Percentiles rank a stretch among this genome's conserved stretches.
Conservation (phyloP, 2,797 vertebrate species). For the Trematomus bernacchii region DNA sequence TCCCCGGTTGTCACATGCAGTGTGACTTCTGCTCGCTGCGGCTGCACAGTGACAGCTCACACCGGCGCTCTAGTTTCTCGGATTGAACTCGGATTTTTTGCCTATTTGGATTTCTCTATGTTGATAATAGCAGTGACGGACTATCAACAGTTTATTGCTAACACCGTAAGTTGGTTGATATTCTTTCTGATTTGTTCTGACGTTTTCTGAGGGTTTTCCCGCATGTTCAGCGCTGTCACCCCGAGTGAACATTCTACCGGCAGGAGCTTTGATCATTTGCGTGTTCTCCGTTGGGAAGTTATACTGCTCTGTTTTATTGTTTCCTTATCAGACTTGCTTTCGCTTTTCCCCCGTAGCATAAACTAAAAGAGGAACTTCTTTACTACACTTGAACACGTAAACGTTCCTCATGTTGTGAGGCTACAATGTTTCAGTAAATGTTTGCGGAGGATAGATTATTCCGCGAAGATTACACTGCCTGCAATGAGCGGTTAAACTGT, state of each 20-base stretch:
- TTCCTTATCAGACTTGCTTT: conserved; percentile 8
- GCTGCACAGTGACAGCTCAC: conserved; percentile 51
- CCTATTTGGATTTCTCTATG: conserved; percentile 40
- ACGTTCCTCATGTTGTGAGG: conserved; percentile 6
- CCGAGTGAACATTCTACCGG: background rate
- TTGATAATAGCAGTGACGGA: conserved; percentile 21
- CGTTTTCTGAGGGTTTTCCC: background rate
- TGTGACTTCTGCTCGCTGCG: conserved; percentile 48
- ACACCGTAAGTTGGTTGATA: conserved; percentile 60
- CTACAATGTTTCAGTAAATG: background rate
- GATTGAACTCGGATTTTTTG: conserved; percentile 27
- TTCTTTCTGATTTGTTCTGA: background rate
- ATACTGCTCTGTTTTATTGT: background rate
- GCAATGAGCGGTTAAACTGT: background rate
- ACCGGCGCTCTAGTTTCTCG: conserved; percentile 12
- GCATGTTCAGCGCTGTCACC: conserved; percentile 29
- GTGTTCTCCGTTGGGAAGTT: background rate
- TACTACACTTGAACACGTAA: background rate
- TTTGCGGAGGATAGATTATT: background rate
- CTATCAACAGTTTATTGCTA: background rate
- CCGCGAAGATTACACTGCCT: no score
- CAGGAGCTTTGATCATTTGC: background rate
- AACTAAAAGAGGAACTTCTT: conserved; percentile 41
- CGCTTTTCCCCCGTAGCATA: background rate
- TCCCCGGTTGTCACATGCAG: conserved; percentile 47